Percentiles rank a stretch among this genome's conserved stretches.
Conservation (phyloP, 2,797 vertebrate species). For the Cyprinella venusta region DNA sequence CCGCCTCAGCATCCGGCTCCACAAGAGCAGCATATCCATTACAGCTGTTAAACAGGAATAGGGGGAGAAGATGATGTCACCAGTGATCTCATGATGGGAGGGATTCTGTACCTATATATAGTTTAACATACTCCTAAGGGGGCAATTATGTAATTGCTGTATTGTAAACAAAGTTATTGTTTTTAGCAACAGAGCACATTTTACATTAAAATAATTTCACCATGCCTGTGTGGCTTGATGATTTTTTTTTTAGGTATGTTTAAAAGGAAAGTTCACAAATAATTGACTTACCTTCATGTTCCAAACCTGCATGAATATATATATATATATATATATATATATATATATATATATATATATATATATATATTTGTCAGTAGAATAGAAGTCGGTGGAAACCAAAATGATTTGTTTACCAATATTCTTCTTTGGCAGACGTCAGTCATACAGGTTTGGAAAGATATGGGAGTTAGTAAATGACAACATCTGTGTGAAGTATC, state of each 20-base stretch:
- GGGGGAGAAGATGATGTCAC: neutral
- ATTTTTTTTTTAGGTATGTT: neutral
- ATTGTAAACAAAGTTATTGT: constrained; percentile 1
- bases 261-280: neutral
- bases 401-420: neutral
- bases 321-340: no score
- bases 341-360: no score
- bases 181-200: constrained; percentile 23
- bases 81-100: neutral
- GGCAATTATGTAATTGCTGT: constrained; percentile 7
- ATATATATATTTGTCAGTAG: neutral
- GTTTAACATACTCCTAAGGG: neutral
- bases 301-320: neutral
- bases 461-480: neutral
- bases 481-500: neutral
- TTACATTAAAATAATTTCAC: constrained; percentile 36
- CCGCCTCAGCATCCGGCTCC: constrained; percentile 82
- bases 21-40: constrained; percentile 93
- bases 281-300: neutral
- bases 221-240: neutral
- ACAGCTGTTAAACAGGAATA: constrained; percentile 66
- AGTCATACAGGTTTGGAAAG: neutral
- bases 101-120: neutral
- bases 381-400: neutral
- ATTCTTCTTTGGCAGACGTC: no score